Percentiles rank a stretch among this genome's conserved stretches.
Evolutionary conservation across 2,113 vertebrate genomes (phyloP).

Genomic region (Erythrolamprus reginae): DNA sequence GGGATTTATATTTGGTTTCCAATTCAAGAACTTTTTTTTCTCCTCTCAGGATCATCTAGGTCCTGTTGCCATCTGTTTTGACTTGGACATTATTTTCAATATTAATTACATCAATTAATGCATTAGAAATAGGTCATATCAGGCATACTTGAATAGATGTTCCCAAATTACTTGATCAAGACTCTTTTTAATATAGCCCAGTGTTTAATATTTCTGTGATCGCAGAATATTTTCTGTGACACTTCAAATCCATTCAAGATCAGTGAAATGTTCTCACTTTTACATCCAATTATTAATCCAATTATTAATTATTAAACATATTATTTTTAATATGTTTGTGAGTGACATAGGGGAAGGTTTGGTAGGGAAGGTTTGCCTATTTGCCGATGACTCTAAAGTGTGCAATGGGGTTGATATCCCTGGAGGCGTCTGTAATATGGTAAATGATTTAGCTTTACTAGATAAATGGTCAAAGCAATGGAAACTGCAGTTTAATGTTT

Average conservation of each 20-base stretch:
- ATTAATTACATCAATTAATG: slow-evolving; percentile 30
- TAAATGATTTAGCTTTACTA: no score
- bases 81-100: slow-evolving; percentile 25
- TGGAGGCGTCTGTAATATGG: no score
- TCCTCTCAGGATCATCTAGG: background rate
- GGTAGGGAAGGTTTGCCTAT: no score
- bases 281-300: no score
- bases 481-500: no score
- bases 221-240: slow-evolving; percentile 3
- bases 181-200: slow-evolving; percentile 7
- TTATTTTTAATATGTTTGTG: no score
- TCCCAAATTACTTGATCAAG: slow-evolving; percentile 29
- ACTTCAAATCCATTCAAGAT: slow-evolving; percentile 2
- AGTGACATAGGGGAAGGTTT: no score
- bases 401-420: no score
- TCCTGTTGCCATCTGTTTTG: background rate
- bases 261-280: background rate
- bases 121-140: slow-evolving; percentile 30
- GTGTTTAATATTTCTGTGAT: slow-evolving; percentile 8
- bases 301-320: no score
- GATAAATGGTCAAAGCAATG: no score
- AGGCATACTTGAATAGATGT: slow-evolving; percentile 3
- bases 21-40: background rate
- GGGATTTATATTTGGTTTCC: background rate
- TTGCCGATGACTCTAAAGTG: no score